A percentile compares a stretch with the other conserved stretches of the same genome.
Evolutionary conservation across 2,113 vertebrate genomes (phyloP).

Genomic region (Protobothrops flavoviridis): DNA sequence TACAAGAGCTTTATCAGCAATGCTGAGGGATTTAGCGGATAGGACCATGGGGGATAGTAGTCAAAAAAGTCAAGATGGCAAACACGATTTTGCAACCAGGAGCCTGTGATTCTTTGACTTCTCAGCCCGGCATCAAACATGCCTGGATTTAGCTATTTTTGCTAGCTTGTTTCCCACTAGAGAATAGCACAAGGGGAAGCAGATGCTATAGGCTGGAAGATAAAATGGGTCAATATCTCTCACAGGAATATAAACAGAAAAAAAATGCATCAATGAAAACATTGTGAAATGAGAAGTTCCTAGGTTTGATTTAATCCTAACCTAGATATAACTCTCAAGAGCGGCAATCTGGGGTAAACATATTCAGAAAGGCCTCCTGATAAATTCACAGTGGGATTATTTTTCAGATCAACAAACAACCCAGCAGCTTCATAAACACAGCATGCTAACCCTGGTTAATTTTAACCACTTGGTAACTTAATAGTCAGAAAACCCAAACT

Average conservation of each 20-base stretch:
- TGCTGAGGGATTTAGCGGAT: slow-evolving; percentile 42
- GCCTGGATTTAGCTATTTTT: slow-evolving; percentile 23
- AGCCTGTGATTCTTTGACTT: not conserved
- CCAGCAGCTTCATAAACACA: not conserved
- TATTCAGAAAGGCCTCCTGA: not conserved
- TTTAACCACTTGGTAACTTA: not conserved
- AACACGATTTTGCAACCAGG: not conserved
- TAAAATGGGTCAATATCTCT: not conserved
- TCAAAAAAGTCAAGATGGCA: not conserved
- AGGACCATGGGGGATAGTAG: not conserved
- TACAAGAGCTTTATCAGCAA: slow-evolving; percentile 55
- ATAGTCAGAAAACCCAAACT: not conserved
- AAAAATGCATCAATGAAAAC: not conserved
- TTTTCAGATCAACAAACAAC: not conserved
- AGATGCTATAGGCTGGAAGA: slow-evolving; percentile 35
- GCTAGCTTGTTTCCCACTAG: slow-evolving; percentile 23
- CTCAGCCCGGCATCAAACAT: not conserved
- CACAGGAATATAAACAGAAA: not conserved
- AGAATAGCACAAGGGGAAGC: slow-evolving; percentile 37
- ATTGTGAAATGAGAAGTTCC: not conserved
- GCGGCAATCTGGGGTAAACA: not conserved
- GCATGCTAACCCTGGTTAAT: not conserved
- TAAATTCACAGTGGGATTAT: not conserved
- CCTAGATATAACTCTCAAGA: not conserved
- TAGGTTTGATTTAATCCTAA: not conserved